Evolutionary conservation across 2,888 invertebrate species (phyloP), one percentile per base, ranked within the genome.

Genomic region (Geotrupes spiniger): DNA sequence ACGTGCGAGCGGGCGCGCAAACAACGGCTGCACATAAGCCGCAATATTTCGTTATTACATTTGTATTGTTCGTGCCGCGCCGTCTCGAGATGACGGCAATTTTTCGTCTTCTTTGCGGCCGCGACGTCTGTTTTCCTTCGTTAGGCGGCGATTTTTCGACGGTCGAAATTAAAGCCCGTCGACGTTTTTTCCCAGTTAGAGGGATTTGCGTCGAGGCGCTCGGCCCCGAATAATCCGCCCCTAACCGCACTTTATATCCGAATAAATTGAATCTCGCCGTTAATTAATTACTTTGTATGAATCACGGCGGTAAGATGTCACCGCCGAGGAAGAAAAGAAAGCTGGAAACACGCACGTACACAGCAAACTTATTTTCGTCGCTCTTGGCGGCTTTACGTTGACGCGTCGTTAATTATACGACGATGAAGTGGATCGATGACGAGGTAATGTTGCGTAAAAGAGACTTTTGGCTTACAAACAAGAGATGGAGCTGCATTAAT

Each of bases 161-260:
- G 36, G 38, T 37, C 39, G 37, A 51, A 53, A 48, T 51, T 48
- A 53, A 53, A 53, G 45, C 49, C 46, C 43, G 6, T 29, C 49
- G 50, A 49, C 42, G 50, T 53, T 56, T 52, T 53, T 56, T 53
- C 46, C 52, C 54, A 53, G 53, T 56, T 56, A 56, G 37, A 28
- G 49, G 43, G 51, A 54, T 58, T 52, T 52, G 49, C 3, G 40
- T 46, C 45, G 46, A 49, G 49, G 49, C n/a, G n/a, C n/a, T n/a
- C n/a, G n/a, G 46, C 46, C 33, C 31, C 49, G 4, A 21, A 6
- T 52, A 52, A 52, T 52, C 52, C 46, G 52, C 46, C 46, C 45
- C 42, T 52, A 52, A 52, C 36, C 43, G 36, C 43, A 21, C 36
- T 43, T 43, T 33, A 33, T 33, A 33, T 33, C 33, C 33, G 33